Evolutionary conservation across 2,797 vertebrate species (phyloP).

Genomic region (Chiropotes sagulatus): DNA sequence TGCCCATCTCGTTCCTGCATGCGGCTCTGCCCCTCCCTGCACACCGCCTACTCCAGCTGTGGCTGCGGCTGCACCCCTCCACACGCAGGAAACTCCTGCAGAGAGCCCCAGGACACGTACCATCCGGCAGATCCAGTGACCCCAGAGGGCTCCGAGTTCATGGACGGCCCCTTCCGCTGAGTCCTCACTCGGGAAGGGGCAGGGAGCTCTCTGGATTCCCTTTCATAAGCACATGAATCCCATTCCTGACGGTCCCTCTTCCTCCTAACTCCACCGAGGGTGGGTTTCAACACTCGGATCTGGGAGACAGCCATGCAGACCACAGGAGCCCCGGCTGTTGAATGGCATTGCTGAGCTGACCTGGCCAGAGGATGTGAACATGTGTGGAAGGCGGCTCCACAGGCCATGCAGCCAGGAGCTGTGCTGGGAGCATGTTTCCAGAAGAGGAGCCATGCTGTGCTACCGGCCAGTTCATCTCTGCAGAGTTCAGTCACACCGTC

Average conservation of each 20-base stretch:
- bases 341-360: background rate
- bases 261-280: background rate
- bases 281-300: background rate
- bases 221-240: background rate
- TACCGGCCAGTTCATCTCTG: too few relatives aligned
- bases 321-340: background rate
- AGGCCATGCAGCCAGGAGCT: background rate
- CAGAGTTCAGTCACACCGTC: too few relatives aligned
- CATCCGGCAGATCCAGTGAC: background rate
- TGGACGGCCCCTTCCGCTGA: background rate
- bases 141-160: background rate
- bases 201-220: background rate
- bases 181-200: background rate
- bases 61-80: too few relatives aligned
- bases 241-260: background rate
- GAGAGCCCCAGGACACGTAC: background rate
- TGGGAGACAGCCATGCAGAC: background rate
- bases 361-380: fast-evolving
- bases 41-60: too few relatives aligned
- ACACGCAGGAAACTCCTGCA: background rate
- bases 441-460: background rate
- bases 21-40: too few relatives aligned
- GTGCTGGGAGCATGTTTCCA: background rate
- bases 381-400: too few relatives aligned
- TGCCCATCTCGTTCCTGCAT: background rate